Evolutionary conservation across 2,888 invertebrate genomes (phyloP), one percentile per base, ranked within the genome.

Genomic region (Crossocerus cetratus): DNA sequence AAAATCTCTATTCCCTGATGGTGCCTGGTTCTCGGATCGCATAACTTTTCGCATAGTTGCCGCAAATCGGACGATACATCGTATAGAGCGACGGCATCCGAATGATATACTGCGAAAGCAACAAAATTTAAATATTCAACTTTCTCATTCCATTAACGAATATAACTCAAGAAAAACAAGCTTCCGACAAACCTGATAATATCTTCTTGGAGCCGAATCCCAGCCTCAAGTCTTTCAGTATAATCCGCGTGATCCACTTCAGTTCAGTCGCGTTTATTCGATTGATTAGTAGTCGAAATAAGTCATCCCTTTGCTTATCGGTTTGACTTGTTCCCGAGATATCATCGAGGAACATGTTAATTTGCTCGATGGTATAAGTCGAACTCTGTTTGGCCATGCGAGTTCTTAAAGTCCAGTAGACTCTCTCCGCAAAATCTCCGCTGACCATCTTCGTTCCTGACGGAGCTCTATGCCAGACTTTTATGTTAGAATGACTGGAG

Each of bases 231-330:
- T 96, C 95, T 90, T 98, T 98, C 14, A 99, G 91, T 59, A 99
- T 93, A 64, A 98, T 94, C 65, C 98, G 92, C 4, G 98, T 94
- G 20, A 98, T 92, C 98, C 98, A 99, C 91, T 97, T 97, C 77
- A 96, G 93, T 88, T 98, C 96, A 14, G 93, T 87, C 0, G 96
- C 93, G 5, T 94, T 94, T 80, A 95, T 92, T 76, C 93, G 93
- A 75, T 93, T 93, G 42, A 96, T 91, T 58, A 97, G 92, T 60
- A 92, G 91, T 66, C 93, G 91, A 69, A 98, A 92, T 69, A 93
- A 92, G 32, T 93, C 92, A 84, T 94, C 93, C 53, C 93, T 90
- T 77, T 92, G 91, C 88, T 94, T 93, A 85, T 92, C 92, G 65
- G 91, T 93, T 65, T 93, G 92, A 88, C 95, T 93, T 75, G 93